phyloP scores from a whole-genome alignment of 2,888 invertebrate genomes.

The Mythimna loreyi region DNA sequence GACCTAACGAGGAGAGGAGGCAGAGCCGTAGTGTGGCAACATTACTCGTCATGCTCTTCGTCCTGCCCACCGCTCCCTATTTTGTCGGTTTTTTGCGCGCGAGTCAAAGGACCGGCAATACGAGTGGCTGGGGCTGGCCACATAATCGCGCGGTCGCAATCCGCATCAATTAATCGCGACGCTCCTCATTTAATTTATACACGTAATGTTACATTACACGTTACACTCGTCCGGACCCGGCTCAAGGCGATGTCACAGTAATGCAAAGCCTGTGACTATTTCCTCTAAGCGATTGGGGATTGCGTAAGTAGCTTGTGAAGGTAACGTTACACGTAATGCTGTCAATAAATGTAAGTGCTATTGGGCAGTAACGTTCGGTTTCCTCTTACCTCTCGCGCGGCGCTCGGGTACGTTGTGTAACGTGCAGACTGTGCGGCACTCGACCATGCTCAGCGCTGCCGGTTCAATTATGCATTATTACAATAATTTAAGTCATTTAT shows the following conservation, averaged over 20 bases:
- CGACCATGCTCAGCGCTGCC: background rate
- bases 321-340: constrained; percentile 4
- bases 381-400: constrained; percentile 27
- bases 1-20: too few relatives aligned
- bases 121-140: too few relatives aligned
- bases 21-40: too few relatives aligned
- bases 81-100: too few relatives aligned
- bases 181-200: too few relatives aligned
- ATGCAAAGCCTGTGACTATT: background rate
- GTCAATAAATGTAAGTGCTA: constrained; percentile 13
- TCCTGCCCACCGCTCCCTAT: too few relatives aligned
- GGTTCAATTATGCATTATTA: background rate
- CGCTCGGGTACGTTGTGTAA: constrained; percentile 33
- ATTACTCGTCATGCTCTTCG: too few relatives aligned
- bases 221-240: too few relatives aligned
- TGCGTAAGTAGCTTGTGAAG: background rate
- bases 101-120: too few relatives aligned
- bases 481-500: constrained; percentile 2
- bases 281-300: background rate
- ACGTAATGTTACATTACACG: too few relatives aligned
- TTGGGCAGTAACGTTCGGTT: constrained; percentile 45
- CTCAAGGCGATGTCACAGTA: background rate
- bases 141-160: too few relatives aligned
- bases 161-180: too few relatives aligned
- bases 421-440: background rate